A percentile compares a stretch with the other conserved stretches of the same genome.
Conservation (phyloP, 2,888 invertebrate genomes). For the Mesorhabditis spiculigera region DNA sequence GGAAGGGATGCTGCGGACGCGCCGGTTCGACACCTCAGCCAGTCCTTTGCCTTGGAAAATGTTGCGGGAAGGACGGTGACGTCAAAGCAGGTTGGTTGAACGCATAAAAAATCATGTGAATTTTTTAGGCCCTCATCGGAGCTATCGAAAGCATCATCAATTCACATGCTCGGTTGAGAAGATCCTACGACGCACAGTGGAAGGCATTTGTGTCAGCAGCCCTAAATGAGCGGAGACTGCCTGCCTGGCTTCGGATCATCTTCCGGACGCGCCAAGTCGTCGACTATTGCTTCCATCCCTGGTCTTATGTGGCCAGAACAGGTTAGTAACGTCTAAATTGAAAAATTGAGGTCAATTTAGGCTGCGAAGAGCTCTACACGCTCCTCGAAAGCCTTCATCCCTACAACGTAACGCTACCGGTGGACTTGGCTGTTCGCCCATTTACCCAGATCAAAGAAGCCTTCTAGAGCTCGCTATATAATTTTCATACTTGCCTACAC, state of each 20-base stretch:
- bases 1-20: constrained; percentile 91
- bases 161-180: constrained; percentile 84
- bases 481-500: neutral
- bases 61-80: constrained; percentile 81
- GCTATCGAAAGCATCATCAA: constrained; percentile 86
- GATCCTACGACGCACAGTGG: constrained; percentile 92
- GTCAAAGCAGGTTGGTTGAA: constrained; percentile 70
- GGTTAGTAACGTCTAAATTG: constrained; percentile 62
- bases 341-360: constrained; percentile 61
- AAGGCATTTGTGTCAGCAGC: constrained; percentile 96
- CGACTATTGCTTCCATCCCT: constrained; percentile 66
- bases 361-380: constrained; percentile 89
- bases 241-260: constrained; percentile 83
- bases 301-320: constrained; percentile 92
- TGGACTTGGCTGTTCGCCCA: constrained; percentile 90
- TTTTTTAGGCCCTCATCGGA: constrained; percentile 75
- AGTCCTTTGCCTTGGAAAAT: constrained; percentile 71
- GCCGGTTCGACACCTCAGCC: constrained; percentile 88
- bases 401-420: constrained; percentile 85
- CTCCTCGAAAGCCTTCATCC: constrained; percentile 81
- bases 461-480: constrained; percentile 65
- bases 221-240: constrained; percentile 85
- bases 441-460: constrained; percentile 96
- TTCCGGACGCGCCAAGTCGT: constrained; percentile 72
- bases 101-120: neutral